Evolutionary conservation across 2,113 vertebrate genomes (phyloP).

Genomic region (Gallinago media): DNA sequence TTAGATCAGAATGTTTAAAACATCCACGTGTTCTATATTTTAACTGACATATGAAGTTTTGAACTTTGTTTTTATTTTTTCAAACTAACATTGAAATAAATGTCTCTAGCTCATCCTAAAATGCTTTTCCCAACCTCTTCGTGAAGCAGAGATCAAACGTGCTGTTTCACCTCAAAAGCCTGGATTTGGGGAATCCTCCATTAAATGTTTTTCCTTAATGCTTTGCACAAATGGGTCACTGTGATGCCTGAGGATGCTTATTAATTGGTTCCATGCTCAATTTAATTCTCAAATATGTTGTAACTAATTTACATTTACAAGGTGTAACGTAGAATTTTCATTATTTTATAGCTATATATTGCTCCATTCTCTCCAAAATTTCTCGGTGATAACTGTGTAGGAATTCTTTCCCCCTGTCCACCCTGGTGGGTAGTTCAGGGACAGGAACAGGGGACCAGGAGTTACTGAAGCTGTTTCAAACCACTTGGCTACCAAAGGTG

Average conservation of each 20-base stretch:
- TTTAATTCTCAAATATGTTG: background rate
- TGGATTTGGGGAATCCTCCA: background rate
- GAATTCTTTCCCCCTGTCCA: background rate
- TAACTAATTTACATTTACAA: background rate
- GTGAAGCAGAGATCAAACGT: background rate
- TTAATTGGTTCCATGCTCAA: background rate
- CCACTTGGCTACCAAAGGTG: rapidly evolving
- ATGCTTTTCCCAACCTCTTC: background rate
- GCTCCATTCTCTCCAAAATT: background rate
- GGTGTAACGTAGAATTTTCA: background rate
- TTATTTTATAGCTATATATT: background rate
- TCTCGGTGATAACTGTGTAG: background rate
- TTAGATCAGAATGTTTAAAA: background rate
- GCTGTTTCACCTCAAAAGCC: background rate
- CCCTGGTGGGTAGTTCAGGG: background rate
- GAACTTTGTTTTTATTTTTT: background rate
- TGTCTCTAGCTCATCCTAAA: background rate
- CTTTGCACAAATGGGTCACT: background rate
- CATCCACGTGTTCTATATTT: background rate
- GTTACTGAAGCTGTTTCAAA: background rate
- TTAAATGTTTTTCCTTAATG: background rate
- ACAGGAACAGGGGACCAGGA: background rate
- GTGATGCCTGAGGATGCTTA: background rate
- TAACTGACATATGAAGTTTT: background rate
- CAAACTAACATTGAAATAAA: background rate